Evolutionary conservation across 37 sponge, comb jelly and placozoan genomes (phyloP), one percentile per base, ranked within the genome.

Genomic region (Theonella swinhoei): DNA sequence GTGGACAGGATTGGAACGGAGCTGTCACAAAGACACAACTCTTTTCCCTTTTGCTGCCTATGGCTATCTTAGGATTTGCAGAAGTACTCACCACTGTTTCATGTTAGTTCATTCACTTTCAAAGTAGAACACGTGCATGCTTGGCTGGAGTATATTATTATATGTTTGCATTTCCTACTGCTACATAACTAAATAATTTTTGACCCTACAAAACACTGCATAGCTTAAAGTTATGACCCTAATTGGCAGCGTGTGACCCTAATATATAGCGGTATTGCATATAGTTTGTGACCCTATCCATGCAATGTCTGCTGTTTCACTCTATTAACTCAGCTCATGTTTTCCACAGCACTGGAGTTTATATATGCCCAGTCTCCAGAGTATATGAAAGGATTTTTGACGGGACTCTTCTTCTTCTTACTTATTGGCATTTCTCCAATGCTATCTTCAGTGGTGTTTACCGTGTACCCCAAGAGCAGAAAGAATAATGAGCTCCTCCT

Each of bases 381-480:
- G 19, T 68, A 68, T 28, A 80, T 68, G 70, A 80, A 80, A 68
- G 81, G 81, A 38, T 70, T 80, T 37, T 32, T 80, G 26, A 80
- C 39, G 66, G 81, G 81, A 42, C 72, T 71, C n/a, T 86, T 86
- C 73, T 86, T 73, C 74, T 84, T 73, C 22, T 4, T 84, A 2
- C 79, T 74, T 64, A 74, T 80, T 3, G 19, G 78, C n/a, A 74
- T 86, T 64, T 39, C 31, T 86, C 65, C 72, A 28, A 25, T 64
- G 34, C 72, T 61, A 22, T 23, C 31, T 7, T 20, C 59, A 3
- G 28, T 65, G 3, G 42, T 65, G 32, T 66, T 35, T 24, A 26
- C 24, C 5, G 34, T 81, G 4, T 47, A 47, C 54, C 7, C 7
- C 7, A 47, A 47, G 11, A 47, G 54, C 54, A 47, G 7, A 7